Evolutionary conservation across 2,888 invertebrate species (phyloP), one percentile per base, ranked within the genome.

Genomic region (Melitaea athalia): DNA sequence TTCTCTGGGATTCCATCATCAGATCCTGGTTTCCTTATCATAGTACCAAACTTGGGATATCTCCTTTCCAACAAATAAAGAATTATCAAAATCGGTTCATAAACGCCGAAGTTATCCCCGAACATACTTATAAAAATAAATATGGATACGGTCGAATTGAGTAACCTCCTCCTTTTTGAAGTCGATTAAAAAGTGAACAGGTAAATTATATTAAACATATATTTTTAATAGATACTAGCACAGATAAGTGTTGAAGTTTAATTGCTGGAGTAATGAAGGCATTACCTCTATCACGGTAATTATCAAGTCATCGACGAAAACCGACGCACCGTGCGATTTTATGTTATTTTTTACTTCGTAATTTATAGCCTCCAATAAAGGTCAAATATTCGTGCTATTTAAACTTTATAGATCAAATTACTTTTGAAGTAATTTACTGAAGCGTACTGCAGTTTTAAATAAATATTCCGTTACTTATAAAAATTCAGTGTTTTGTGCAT

Each of bases 341-440:
- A 42, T 11, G 38, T 42, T 57, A 42, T 57, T 57, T 57, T 57
- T 57, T 57, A 38, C 38, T 0, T 42, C 15, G 38, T 57, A 42
- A 57, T 57, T 42, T 57, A 57, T 57, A 42, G 57, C 14, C 57
- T 42, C 42, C 10, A 14, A 12, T 47, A 65, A 65, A 65, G 65
- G 65, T 65, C 60, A 65, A 60, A 52, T 52, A 53, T 60, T 60
- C 42, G 53, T n/a, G 59, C 52, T 65, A n/a, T 60, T 61, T 24
- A 12, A 42, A 17, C 7, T 42, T 11, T 42, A 38, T 11, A 5
- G 42, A 10, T 57, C 15, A 42, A 42, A 42, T 42, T 42, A 15
- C 57, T 42, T 57, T 57, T 57, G n/a, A 57, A 57, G 31, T 38
- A 42, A 57, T 57, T 42, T 57, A 57, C 53, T 33, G 12, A 55